These are phyloP conservation scores for Sapayoa aenigma DNA, from an alignment of 2,113 vertebrate species.

Conservation along the genomic window DNA sequence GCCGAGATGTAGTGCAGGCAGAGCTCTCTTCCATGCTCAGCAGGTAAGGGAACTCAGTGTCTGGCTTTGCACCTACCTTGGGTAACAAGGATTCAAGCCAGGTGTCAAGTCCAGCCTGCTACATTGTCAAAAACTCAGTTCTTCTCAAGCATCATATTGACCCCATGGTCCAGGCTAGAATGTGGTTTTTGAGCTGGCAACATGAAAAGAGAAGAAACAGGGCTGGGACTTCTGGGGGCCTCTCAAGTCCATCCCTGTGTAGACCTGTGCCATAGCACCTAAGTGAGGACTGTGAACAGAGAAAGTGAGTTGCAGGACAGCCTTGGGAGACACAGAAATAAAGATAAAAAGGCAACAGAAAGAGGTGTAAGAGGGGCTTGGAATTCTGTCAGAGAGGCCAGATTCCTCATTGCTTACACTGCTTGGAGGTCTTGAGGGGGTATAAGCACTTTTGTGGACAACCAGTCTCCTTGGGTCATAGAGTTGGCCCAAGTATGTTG, in stretches of 20 bases:
- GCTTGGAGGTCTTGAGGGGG: neutral
- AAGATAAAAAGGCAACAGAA: neutral
- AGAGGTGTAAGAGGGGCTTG: neutral
- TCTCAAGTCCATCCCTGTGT: neutral
- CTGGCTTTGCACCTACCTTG: neutral
- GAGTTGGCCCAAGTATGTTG: neutral
- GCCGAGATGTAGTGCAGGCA: neutral
- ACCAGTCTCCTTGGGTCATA: neutral
- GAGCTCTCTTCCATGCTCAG: neutral
- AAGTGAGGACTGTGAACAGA: neutral
- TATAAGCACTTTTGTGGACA: neutral
- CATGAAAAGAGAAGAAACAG: neutral
- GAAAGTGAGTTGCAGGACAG: neutral
- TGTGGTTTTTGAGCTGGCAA: neutral
- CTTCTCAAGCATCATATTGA: rapidly evolving
- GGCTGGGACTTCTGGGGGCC: neutral
- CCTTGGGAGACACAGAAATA: neutral
- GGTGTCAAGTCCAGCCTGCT: neutral
- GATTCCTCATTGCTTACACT: neutral
- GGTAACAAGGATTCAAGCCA: neutral
- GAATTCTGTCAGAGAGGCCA: neutral
- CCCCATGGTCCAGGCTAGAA: neutral
- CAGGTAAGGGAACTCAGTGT: neutral
- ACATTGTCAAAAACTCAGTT: neutral
- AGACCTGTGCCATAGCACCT: neutral